Percentiles rank a stretch among this genome's conserved stretches.
Conservation (phyloP, 2,113 vertebrate species). For the Myocastor coypus region DNA sequence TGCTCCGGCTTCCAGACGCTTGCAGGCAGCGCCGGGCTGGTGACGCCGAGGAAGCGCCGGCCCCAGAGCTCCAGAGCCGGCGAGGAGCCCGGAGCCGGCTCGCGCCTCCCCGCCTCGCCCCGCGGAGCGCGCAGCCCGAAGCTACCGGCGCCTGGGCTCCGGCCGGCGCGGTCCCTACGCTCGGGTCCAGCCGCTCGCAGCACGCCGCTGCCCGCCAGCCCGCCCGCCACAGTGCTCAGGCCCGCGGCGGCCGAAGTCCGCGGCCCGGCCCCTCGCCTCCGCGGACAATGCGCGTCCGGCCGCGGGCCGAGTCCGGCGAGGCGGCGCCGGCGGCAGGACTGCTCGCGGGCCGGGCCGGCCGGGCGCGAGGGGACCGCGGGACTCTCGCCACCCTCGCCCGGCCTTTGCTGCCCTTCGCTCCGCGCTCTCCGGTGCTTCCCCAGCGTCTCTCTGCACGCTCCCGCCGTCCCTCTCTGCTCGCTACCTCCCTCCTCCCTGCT, state of each 20-base stretch:
- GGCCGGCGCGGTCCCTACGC: not conserved
- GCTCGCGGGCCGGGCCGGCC: conserved; percentile 50
- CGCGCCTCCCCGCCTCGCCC: not conserved
- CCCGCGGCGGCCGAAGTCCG: conserved; percentile 29
- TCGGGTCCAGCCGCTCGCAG: not conserved
- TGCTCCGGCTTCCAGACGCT: conserved; percentile 25
- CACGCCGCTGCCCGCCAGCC: not conserved
- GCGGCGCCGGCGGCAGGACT: not conserved
- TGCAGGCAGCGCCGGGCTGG: conserved; percentile 47
- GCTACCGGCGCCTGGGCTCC: not conserved
- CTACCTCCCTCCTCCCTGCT: conserved; percentile 75
- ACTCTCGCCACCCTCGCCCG: conserved; percentile 60
- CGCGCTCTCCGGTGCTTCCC: conserved; percentile 71
- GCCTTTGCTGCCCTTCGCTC: conserved; percentile 69
- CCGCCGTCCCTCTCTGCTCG: conserved; percentile 74
- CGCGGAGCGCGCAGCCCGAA: not conserved
- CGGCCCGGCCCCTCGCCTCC: conserved; percentile 16
- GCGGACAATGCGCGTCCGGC: conserved; percentile 68
- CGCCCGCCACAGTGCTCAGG: not conserved
- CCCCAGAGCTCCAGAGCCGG: conserved; percentile 3
- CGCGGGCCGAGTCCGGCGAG: not conserved
- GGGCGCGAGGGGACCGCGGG: not conserved
- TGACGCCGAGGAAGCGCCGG: not conserved
- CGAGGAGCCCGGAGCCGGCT: not conserved
- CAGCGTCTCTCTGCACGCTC: conserved; percentile 70